phyloP scores from a whole-genome alignment of 2,888 invertebrate genomes.

The Tiliacea aurago region DNA sequence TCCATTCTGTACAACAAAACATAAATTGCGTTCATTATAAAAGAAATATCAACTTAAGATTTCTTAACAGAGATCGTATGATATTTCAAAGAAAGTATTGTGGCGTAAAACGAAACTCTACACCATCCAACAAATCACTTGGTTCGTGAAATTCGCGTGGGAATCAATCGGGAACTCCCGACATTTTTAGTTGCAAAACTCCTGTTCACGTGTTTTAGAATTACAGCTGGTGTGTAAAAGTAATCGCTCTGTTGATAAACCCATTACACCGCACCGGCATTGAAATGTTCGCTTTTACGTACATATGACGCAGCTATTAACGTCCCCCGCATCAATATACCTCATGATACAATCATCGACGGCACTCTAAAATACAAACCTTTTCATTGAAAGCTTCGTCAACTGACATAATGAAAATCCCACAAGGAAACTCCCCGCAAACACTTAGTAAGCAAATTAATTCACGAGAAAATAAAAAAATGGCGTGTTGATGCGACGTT shows the following conservation, averaged over 20 bases:
- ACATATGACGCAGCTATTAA: slow-evolving; percentile 65
- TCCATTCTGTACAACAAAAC: slow-evolving; percentile 92
- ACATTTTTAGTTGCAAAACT: slow-evolving; percentile 28
- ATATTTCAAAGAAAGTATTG: neutral
- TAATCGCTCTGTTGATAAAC: slow-evolving; percentile 45
- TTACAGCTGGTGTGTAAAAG: slow-evolving; percentile 33
- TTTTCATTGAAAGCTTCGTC: slow-evolving; percentile 74
- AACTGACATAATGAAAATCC: slow-evolving; percentile 77
- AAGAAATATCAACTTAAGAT: neutral
- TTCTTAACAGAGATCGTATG: neutral
- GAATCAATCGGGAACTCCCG: slow-evolving; percentile 20
- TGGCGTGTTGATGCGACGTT: slow-evolving; percentile 72
- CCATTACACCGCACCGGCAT: slow-evolving; percentile 46
- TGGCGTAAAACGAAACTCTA: neutral
- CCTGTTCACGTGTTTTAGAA: slow-evolving; percentile 23
- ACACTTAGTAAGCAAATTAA: slow-evolving; percentile 86
- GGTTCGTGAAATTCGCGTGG: slow-evolving; percentile 19
- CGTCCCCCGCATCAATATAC: slow-evolving; percentile 58
- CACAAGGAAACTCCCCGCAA: slow-evolving; percentile 75
- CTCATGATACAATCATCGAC: slow-evolving; percentile 71
- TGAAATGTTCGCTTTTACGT: slow-evolving; percentile 55
- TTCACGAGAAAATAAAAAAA: slow-evolving; percentile 80
- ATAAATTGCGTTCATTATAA: slow-evolving; percentile 12
- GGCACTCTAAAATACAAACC: slow-evolving; percentile 76
- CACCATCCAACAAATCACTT: slow-evolving; percentile 16